Evolutionary conservation across 2,797 vertebrate genomes (phyloP).

Genomic region (Manis crassicaudata): DNA sequence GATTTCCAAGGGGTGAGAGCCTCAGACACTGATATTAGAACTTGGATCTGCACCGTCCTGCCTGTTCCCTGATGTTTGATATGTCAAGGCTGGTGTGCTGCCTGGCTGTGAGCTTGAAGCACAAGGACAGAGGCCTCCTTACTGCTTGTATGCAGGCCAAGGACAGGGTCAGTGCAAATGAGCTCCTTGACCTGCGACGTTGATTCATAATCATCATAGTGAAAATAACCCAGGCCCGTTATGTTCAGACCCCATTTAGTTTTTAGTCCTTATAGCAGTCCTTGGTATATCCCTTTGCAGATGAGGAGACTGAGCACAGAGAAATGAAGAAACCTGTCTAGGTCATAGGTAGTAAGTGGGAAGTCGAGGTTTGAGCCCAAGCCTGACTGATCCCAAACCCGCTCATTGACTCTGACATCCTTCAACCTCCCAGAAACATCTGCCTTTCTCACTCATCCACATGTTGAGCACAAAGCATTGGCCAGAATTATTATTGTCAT

Average conservation of each 20-base stretch:
- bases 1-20: not conserved
- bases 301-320: not conserved
- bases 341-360: not conserved
- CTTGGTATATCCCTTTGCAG: not conserved
- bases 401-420: not conserved
- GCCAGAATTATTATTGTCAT: not conserved
- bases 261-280: not conserved
- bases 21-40: not conserved
- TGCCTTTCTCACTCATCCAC: not conserved
- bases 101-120: not conserved
- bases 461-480: not conserved
- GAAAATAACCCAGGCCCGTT: not conserved
- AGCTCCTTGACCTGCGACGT: not conserved
- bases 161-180: not conserved
- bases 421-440: fast-evolving
- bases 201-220: not conserved
- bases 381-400: not conserved
- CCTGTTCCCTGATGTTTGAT: not conserved
- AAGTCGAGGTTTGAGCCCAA: not conserved
- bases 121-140: not conserved
- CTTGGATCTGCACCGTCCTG: not conserved
- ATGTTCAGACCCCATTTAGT: not conserved
- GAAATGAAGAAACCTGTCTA: not conserved
- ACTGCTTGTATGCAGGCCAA: not conserved
- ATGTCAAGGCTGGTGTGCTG: not conserved